Conservation (phyloP, 2,888 invertebrate species). For the Agapostemon virescens region DNA sequence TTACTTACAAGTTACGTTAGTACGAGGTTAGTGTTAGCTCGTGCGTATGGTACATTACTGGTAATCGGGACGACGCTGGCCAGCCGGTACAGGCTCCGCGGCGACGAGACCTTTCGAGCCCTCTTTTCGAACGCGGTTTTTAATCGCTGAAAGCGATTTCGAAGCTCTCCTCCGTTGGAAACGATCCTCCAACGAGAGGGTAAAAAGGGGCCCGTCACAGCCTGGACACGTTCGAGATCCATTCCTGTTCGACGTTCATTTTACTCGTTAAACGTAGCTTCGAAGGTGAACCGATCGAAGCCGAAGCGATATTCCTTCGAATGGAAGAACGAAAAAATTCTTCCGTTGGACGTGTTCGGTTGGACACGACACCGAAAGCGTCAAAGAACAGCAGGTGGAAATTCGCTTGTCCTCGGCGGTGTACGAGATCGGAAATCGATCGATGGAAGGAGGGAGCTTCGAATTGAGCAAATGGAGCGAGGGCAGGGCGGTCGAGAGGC, state of each 20-base stretch:
- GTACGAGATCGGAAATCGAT: background rate
- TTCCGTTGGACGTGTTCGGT: too few species aligned
- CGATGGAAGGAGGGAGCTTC: background rate
- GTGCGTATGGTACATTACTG: slow-evolving; percentile 36
- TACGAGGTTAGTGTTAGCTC: slow-evolving; percentile 41
- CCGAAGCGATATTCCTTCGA: too few species aligned
- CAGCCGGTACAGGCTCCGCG: background rate
- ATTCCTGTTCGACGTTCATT: background rate
- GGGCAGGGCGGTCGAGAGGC: slow-evolving; percentile 14
- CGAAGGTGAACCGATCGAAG: too few species aligned
- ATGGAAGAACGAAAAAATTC: too few species aligned
- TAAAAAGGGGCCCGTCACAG: background rate
- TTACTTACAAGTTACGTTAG: slow-evolving; percentile 37
- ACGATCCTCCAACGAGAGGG: background rate
- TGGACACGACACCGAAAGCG: background rate
- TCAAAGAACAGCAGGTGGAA: background rate
- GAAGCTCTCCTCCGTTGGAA: background rate
- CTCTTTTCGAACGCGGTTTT: background rate
- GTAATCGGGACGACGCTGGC: slow-evolving; percentile 9
- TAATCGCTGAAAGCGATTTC: background rate
- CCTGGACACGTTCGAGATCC: background rate
- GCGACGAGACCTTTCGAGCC: background rate
- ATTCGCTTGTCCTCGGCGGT: background rate
- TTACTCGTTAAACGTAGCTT: background rate
- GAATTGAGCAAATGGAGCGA: background rate